Evolutionary conservation across 2,797 vertebrate species (phyloP).

Genomic region (Leptatherina wallacei): DNA sequence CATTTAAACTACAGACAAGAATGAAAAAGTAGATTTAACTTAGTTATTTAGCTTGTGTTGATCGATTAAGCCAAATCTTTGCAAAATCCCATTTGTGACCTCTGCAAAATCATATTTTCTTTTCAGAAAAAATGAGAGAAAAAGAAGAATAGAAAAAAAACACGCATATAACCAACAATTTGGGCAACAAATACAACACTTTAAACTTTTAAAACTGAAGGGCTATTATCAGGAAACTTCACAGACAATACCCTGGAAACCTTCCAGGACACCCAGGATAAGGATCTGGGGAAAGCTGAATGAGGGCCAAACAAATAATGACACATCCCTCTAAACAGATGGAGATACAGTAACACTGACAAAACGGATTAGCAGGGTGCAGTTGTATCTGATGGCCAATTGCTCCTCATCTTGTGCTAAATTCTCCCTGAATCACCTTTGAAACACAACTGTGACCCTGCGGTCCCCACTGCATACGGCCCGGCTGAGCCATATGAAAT

Average conservation of each 20-base stretch:
- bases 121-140: background rate
- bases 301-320: slow-evolving; percentile 60
- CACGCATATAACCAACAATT: background rate
- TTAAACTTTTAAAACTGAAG: background rate
- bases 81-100: background rate
- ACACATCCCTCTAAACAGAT: slow-evolving; percentile 63
- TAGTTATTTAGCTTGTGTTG: background rate
- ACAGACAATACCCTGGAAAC: slow-evolving; percentile 22
- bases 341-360: slow-evolving; percentile 62
- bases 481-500: slow-evolving; percentile 53
- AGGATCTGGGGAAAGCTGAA: slow-evolving; percentile 43
- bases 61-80: background rate
- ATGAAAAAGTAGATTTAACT: background rate
- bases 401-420: slow-evolving; percentile 57
- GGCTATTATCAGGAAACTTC: slow-evolving; percentile 21
- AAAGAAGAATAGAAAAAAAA: background rate
- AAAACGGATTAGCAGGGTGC: slow-evolving; percentile 58
- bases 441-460: slow-evolving; percentile 60
- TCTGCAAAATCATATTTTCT: background rate
- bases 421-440: slow-evolving; percentile 62
- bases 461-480: slow-evolving; percentile 61
- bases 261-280: slow-evolving; percentile 4
- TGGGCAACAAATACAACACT: background rate
- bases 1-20: background rate
- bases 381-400: slow-evolving; percentile 50